A percentile compares a stretch with the other conserved stretches of the same genome.
Evolutionary conservation across 2,888 invertebrate genomes (phyloP).

Genomic region (Crocallis elinguaria): DNA sequence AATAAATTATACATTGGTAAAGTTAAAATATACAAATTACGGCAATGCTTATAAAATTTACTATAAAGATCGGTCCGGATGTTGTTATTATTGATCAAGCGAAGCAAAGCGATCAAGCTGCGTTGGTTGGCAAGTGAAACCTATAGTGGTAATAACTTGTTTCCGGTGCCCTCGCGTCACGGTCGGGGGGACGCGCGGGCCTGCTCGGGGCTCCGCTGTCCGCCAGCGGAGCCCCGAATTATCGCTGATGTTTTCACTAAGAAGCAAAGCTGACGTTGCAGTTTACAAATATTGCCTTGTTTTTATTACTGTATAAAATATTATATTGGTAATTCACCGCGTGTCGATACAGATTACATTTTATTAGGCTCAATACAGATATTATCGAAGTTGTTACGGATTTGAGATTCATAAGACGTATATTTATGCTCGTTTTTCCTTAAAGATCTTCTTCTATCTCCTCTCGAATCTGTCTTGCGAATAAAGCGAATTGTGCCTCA

Average conservation of each 20-base stretch:
- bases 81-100: slow-evolving; percentile 1
- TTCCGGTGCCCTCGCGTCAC: too few species aligned
- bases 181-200: too few species aligned
- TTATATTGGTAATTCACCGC: slow-evolving; percentile 43
- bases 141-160: too few species aligned
- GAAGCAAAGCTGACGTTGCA: slow-evolving; percentile 28
- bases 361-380: slow-evolving; percentile 39
- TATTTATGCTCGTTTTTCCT: slow-evolving; percentile 27
- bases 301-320: slow-evolving; percentile 36
- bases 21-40: not conserved
- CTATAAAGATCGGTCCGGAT: not conserved
- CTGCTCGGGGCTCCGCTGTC: too few species aligned
- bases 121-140: not conserved
- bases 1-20: not conserved
- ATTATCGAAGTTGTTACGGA: slow-evolving; percentile 32
- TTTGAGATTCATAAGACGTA: slow-evolving; percentile 28
- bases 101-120: not conserved
- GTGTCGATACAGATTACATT: slow-evolving; percentile 43
- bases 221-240: too few species aligned
- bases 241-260: not conserved
- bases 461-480: slow-evolving; percentile 23
- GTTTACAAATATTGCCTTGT: slow-evolving; percentile 33
- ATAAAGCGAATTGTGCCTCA: slow-evolving; percentile 31
- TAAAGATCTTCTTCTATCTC: slow-evolving; percentile 27
- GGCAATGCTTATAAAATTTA: slow-evolving; percentile 9